These are phyloP conservation scores for Phylloscopus collybita DNA, from an alignment of 2,797 vertebrate genomes.

Conservation along the genomic window DNA sequence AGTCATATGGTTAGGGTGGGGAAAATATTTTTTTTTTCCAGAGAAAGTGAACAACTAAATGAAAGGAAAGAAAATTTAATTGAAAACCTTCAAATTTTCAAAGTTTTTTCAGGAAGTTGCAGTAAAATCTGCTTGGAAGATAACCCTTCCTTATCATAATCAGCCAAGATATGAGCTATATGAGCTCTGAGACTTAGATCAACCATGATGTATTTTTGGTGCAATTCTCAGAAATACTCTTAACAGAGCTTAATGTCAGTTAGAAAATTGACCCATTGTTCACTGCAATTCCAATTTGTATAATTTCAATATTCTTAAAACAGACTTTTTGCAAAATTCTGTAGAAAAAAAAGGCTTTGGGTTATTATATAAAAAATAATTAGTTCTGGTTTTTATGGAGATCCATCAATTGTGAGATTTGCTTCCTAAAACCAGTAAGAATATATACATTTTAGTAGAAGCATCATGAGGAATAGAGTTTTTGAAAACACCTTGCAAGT, in stretches of 20 bases:
- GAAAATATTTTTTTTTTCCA: neutral
- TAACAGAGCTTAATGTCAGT: neutral
- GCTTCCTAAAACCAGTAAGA: neutral
- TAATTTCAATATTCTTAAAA: neutral
- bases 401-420: neutral
- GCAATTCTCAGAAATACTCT: neutral
- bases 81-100: neutral
- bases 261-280: neutral
- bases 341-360: neutral
- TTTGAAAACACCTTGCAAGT: neutral
- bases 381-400: neutral
- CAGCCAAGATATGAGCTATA: neutral
- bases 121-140: neutral
- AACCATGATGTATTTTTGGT: neutral
- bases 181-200: neutral
- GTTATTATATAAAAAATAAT: neutral
- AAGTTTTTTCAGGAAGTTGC: neutral
- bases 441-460: neutral
- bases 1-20: neutral
- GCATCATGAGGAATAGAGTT: neutral
- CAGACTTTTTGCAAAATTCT: neutral
- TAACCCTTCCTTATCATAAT: neutral
- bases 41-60: neutral
- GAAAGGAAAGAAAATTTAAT: neutral
- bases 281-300: neutral